These are phyloP conservation scores for Lethenteron reissneri DNA, from an alignment of 2,113 vertebrate species.

Conservation along the genomic window DNA sequence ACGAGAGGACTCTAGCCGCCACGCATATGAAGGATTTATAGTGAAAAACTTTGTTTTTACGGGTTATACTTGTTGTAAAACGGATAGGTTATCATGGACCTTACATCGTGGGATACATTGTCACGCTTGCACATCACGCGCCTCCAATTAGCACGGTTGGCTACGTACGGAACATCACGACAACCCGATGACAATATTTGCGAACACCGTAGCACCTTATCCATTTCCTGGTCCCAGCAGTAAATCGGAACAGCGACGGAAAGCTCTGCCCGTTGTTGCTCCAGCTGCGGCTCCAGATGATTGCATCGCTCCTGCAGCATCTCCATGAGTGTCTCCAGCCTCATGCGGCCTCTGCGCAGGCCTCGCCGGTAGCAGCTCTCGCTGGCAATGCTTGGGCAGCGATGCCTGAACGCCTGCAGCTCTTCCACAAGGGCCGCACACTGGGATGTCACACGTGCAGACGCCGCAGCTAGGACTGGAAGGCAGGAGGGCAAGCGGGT, in stretches of 20 bases:
- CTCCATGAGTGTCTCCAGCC: constrained; percentile 54
- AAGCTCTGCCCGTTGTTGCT: constrained; percentile 24
- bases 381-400: constrained; percentile 28
- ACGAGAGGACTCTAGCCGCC: too few species aligned
- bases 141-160: constrained; percentile 17
- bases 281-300: constrained; percentile 32
- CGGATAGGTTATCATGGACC: constrained; percentile 14
- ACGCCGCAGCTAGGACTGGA: constrained; percentile 51
- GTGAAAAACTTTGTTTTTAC: too few species aligned
- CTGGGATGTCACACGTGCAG: constrained; percentile 48
- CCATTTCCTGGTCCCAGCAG: constrained; percentile 40
- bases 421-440: constrained; percentile 43
- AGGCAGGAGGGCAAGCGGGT: constrained; percentile 8
- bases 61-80: background rate
- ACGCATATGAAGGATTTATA: too few species aligned
- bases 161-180: constrained; percentile 18
- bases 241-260: constrained; percentile 27
- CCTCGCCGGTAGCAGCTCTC: constrained; percentile 20
- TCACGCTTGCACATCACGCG: constrained; percentile 19
- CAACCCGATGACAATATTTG: constrained; percentile 10
- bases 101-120: constrained; percentile 20
- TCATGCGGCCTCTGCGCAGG: constrained; percentile 29
- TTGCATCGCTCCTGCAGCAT: constrained; percentile 51
- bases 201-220: constrained; percentile 25
- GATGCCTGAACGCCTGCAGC: constrained; percentile 39